A percentile compares a stretch with the other conserved stretches of the same genome.
These are phyloP conservation scores for Dorcus parallelipipedus DNA, from an alignment of 2,888 invertebrate species.

Conservation along the genomic window DNA sequence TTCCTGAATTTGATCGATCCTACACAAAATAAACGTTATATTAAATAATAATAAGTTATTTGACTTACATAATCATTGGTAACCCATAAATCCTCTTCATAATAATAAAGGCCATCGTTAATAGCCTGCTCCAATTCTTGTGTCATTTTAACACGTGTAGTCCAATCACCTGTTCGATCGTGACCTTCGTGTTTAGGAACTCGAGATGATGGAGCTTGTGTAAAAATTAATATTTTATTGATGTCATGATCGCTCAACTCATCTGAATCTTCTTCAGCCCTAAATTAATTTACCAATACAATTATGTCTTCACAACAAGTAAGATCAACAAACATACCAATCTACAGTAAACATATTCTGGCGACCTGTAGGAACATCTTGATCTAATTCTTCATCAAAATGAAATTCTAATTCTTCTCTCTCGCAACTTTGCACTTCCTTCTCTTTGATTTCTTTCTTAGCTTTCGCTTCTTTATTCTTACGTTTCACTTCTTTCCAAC, in stretches of 20 bases:
- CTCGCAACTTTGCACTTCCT: conserved; percentile 31
- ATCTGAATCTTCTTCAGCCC: conserved; percentile 80
- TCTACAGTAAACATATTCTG: conserved; percentile 79
- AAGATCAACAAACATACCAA: conserved; percentile 52
- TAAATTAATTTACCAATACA: conserved; percentile 37
- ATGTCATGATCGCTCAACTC: conserved; percentile 92
- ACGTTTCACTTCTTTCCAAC: conserved; percentile 58
- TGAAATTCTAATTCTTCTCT: conserved; percentile 92
- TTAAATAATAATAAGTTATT: conserved; percentile 6
- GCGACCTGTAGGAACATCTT: conserved; percentile 68
- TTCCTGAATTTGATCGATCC: conserved; percentile 53
- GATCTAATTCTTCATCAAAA: conserved; percentile 92
- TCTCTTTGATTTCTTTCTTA: conserved; percentile 36
- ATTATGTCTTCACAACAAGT: background rate
- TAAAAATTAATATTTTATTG: conserved; percentile 91
- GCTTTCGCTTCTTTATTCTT: conserved; percentile 42
- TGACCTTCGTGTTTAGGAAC: conserved; percentile 81
- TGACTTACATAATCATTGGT: conserved; percentile 54
- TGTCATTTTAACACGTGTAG: conserved; percentile 87
- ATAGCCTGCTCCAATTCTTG: conserved; percentile 94
- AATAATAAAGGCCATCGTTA: conserved; percentile 93
- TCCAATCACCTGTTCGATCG: conserved; percentile 88
- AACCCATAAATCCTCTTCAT: conserved; percentile 92
- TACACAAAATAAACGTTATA: conserved; percentile 25
- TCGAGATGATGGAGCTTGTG: conserved; percentile 61